Percentiles rank a stretch among this genome's conserved stretches.
phyloP scores from a whole-genome alignment of 1,140 invertebrate species.

The Trinorchestia longiramus region DNA sequence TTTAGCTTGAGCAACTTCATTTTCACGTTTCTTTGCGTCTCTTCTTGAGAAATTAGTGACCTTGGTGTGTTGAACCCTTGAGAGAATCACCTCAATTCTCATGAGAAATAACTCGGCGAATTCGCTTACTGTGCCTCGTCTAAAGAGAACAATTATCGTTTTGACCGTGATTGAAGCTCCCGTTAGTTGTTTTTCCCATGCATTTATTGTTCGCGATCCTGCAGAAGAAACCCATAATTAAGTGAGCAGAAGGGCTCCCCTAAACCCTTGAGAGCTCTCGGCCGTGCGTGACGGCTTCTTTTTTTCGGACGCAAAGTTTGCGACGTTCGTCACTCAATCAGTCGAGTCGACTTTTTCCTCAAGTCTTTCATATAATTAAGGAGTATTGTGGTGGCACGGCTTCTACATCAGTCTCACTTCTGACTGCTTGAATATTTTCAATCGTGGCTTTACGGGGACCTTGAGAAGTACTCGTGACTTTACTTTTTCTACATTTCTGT shows the following conservation, averaged over 20 bases:
- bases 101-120: no score
- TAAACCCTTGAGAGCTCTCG: neutral
- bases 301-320: neutral
- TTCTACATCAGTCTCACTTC: neutral
- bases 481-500: neutral
- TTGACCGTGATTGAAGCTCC: neutral
- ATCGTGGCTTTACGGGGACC: neutral
- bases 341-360: neutral
- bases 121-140: neutral
- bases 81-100: neutral
- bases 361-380: neutral
- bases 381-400: neutral
- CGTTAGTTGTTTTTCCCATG: neutral
- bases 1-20: neutral
- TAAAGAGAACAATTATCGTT: neutral
- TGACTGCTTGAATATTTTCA: neutral
- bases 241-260: neutral
- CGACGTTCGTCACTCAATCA: neutral
- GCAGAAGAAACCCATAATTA: conserved; percentile 8
- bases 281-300: neutral
- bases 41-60: neutral
- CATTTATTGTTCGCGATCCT: neutral
- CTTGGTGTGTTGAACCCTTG: neutral
- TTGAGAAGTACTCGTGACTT: neutral
- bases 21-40: neutral